Evolutionary conservation across 2,113 vertebrate species (phyloP), one percentile per base, ranked within the genome.

Genomic region (Agelaius tricolor): DNA sequence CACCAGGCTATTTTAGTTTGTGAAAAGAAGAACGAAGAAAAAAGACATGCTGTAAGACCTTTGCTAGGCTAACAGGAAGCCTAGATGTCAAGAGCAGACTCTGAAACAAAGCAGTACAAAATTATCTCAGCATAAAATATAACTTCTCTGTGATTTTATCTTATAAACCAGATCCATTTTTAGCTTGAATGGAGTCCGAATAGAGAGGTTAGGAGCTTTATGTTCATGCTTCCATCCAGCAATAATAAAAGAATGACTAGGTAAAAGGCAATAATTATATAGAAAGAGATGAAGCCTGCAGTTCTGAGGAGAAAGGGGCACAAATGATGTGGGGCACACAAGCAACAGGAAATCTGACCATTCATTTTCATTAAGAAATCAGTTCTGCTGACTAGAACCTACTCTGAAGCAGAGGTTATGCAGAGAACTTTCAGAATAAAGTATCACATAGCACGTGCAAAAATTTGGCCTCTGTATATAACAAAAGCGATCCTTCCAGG

Each of bases 1-100:
- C 35, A 51, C 68, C 52, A 61, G 73, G 73, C 43, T 96, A 92
- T 95, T 94, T 86, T 90, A 87, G 88, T 72, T 92, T 58, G 18
- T 82, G 62, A 72, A 86, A 81, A 91, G 80, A 95, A 94, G 92
- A 95, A 90, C 66, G 73, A 89, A 94, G 72, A 95, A 84, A 78
- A 51, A 20, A 75, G 69, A 41, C 52, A 31, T 7, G 20, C 59
- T 79, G 8, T 46, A 78, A 87, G 89, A 81, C 57, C 22, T 95
- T 91, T 89, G 27, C 54, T 74, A 81, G 54, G 37, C 88, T 90
- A 57, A 88, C 69, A 90, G 85, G 73, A 93, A 97, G 61, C 31
- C n/a, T 47, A 2, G 66, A 49, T 49, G n/a, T 94, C 65, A 90
- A 78, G 61, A 94, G 65, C 49, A 89, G 87, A 41, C 46, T 71